Conservation (phyloP, 2,797 vertebrate genomes). For the Lagocephalus sceleratus region DNA sequence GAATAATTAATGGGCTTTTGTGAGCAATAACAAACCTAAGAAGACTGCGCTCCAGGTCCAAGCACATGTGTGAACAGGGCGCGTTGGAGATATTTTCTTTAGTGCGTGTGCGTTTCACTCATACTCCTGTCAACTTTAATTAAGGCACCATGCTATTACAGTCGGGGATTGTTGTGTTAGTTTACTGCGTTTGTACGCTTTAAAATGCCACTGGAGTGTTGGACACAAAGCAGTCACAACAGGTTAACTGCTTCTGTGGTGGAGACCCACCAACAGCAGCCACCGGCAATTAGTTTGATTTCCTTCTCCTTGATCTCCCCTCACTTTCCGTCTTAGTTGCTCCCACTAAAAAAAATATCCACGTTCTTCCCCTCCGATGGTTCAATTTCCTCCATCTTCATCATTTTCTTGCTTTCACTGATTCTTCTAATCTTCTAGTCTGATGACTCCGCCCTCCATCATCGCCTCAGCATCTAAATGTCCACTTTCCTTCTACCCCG, state of each 20-base stretch:
- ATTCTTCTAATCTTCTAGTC: constrained; percentile 57
- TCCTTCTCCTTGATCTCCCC: constrained; percentile 35
- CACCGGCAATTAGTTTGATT: constrained; percentile 61
- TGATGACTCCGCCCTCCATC: constrained; percentile 44
- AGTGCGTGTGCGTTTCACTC: constrained; percentile 23
- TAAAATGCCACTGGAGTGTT: constrained; percentile 10
- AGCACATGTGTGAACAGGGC: constrained; percentile 41
- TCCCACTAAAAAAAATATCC: constrained; percentile 37
- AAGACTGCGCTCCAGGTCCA: constrained; percentile 68
- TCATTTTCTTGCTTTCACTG: constrained; percentile 48
- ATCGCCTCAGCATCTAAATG: constrained; percentile 50
- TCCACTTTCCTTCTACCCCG: constrained; percentile 66
- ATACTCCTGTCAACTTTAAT: constrained; percentile 5
- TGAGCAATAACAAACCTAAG: constrained; percentile 68
- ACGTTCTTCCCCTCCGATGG: constrained; percentile 49
- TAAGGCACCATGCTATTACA: not conserved
- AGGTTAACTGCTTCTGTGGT: constrained; percentile 43
- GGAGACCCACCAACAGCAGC: constrained; percentile 36
- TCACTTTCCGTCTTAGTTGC: constrained; percentile 57
- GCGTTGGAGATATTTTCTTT: constrained; percentile 29
- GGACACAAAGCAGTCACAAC: constrained; percentile 33
- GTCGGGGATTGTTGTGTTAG: not conserved
- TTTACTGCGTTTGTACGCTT: constrained; percentile 6
- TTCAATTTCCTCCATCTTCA: constrained; percentile 68
- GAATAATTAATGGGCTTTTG: constrained; percentile 75